Base-by-base conservation (phyloP, 2,797 vertebrate genomes). In the Dryobates pubescens region DNA sequence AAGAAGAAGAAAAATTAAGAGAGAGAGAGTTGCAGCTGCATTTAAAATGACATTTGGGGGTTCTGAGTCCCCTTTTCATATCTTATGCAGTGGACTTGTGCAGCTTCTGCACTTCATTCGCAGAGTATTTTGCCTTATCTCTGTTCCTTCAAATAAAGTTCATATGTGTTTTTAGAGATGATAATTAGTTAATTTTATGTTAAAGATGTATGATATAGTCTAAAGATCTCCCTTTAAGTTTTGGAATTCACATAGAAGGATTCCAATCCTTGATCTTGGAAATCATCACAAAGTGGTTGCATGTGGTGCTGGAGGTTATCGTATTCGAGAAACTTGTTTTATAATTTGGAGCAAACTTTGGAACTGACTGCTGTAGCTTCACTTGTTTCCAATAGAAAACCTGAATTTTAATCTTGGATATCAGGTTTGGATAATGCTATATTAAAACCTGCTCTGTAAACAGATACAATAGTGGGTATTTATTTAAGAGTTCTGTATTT, bases 341-440 rank as follows among this genome's bases (percentile, higher is more conserved):
- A 94, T 96, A 96, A 94, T 90, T 67, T 81, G 82, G 58, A 88
- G 45, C 27, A 36, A 32, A n/a, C 72, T 69, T 93, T 65, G 63
- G 62, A 88, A 58, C 15, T 17, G 34, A 80, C 82, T 68, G 41
- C 68, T 8, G 16, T 17, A 82, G 49, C n/a, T 34, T 75, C 58
- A 76, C n/a, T 85, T 93, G 41, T 92, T 91, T 81, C 11, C 11
- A 70, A 54, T n/a, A 79, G 53, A 88, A 96, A 90, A 57, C 13
- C 32, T 38, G 15, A 53, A 59, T 80, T 95, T 93, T 88, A 49
- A 76, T 78, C 34, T 61, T 34, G 72, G 54, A 6, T 51, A 56
- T 7, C 27, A 53, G 34, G 13, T 64, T 92, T 80, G 58, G 13
- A 59, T 51, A 36, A 65, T 1, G 2, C 68, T 51, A 49, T 51